Percentiles rank a stretch among this genome's conserved stretches.
Evolutionary conservation across 2,888 invertebrate species (phyloP).

Genomic region (Eulithis testata): DNA sequence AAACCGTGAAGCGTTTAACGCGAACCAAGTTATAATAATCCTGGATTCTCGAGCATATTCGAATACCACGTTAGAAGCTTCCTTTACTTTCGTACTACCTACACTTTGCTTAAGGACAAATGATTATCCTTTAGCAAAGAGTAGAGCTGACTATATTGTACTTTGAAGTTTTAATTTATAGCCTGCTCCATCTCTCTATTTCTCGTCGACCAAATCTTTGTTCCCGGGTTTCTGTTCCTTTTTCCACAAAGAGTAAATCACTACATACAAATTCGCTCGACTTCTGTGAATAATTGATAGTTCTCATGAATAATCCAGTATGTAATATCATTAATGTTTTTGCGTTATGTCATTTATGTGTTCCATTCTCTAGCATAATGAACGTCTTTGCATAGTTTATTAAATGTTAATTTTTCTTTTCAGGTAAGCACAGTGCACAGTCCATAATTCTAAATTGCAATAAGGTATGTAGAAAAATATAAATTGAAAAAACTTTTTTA

Average conservation of each 20-base stretch:
- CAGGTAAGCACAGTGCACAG: conserved; percentile 25
- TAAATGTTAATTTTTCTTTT: conserved; percentile 17
- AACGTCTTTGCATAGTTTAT: conserved; percentile 2
- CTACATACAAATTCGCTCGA: background rate
- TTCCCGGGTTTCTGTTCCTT: no score
- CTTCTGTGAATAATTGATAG: background rate
- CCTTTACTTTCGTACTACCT: conserved; percentile 4
- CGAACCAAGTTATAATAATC: conserved; percentile 22
- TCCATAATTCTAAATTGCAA: background rate
- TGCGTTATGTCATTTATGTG: background rate
- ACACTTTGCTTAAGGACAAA: no score
- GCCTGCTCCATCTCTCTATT: background rate
- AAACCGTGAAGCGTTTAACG: conserved; percentile 26
- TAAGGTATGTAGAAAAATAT: conserved; percentile 8
- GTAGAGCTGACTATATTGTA: background rate
- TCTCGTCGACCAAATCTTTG: background rate
- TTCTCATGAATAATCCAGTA: background rate
- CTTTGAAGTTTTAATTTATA: background rate
- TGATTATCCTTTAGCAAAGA: background rate
- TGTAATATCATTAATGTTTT: background rate
- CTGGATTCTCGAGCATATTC: conserved; percentile 23
- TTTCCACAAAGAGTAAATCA: no score
- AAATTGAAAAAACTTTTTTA: background rate
- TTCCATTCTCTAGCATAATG: background rate
- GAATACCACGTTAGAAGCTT: conserved; percentile 4